A percentile compares a stretch with the other conserved stretches of the same genome.
These are phyloP conservation scores for Ptychodera flava DNA, from an alignment of 35 echinoderm and acorn worm species.

Conservation along the genomic window DNA sequence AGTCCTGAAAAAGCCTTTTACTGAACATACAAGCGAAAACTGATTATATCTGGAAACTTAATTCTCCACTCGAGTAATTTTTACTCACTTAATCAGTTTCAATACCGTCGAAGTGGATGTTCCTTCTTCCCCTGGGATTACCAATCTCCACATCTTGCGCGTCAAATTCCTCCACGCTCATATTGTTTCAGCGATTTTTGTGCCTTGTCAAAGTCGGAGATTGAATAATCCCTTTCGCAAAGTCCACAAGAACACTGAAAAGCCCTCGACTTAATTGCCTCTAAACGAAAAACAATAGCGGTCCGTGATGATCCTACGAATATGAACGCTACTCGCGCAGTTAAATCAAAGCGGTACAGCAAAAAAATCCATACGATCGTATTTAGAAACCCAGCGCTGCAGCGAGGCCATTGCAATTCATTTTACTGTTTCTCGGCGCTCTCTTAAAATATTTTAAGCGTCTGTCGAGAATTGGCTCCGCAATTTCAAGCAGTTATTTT, in stretches of 20 bases:
- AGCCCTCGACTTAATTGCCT: neutral
- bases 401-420: no score
- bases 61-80: neutral
- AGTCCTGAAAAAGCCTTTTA: no score
- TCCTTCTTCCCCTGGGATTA: neutral
- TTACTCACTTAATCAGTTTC: neutral
- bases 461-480: no score
- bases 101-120: neutral
- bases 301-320: no score
- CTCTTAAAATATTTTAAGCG: no score
- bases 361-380: no score
- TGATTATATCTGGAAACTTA: constrained; percentile 2
- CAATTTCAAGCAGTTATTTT: no score
- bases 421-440: no score
- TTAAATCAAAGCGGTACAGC: no score
- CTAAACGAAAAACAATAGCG: neutral
- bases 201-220: neutral
- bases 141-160: neutral
- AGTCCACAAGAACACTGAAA: neutral
- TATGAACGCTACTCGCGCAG: no score
- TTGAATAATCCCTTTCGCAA: neutral
- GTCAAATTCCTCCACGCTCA: neutral
- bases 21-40: neutral
- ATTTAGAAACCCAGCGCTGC: no score
- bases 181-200: neutral